These are phyloP conservation scores for Papilio aristodemus DNA, from an alignment of 1,140 invertebrate species.

Conservation along the genomic window DNA sequence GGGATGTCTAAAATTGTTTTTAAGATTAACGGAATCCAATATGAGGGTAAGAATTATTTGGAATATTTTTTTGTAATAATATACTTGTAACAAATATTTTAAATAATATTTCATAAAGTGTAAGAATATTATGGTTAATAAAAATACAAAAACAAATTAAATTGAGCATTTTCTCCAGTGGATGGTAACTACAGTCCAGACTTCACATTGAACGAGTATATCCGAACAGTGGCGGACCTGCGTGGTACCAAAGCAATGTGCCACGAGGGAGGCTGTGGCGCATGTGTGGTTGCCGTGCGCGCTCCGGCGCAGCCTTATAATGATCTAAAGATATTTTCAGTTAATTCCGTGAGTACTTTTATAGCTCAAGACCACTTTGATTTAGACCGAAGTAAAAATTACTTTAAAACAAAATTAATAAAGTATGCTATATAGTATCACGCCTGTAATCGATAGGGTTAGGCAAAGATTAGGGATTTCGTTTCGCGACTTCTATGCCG, in stretches of 20 bases:
- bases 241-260: constrained; percentile 92
- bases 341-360: constrained; percentile 89
- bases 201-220: constrained; percentile 84
- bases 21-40: constrained; percentile 55
- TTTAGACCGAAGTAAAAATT: no score
- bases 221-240: constrained; percentile 84
- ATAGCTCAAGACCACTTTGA: neutral
- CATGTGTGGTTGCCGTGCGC: constrained; percentile 86
- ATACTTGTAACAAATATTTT: no score
- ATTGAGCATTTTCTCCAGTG: constrained; percentile 35
- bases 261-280: constrained; percentile 91
- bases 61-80: constrained; percentile 8
- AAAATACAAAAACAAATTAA: neutral
- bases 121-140: no score
- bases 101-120: no score
- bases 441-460: no score
- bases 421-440: no score
- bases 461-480: no score
- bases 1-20: constrained; percentile 57
- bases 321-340: constrained; percentile 81
- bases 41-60: constrained; percentile 46
- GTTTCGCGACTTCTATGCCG: no score
- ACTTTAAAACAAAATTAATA: no score
- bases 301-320: constrained; percentile 79
- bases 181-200: constrained; percentile 54